These are phyloP conservation scores for Scolanthus callimorphus DNA, from an alignment of 92 coral and sea anemone genomes.

Conservation along the genomic window DNA sequence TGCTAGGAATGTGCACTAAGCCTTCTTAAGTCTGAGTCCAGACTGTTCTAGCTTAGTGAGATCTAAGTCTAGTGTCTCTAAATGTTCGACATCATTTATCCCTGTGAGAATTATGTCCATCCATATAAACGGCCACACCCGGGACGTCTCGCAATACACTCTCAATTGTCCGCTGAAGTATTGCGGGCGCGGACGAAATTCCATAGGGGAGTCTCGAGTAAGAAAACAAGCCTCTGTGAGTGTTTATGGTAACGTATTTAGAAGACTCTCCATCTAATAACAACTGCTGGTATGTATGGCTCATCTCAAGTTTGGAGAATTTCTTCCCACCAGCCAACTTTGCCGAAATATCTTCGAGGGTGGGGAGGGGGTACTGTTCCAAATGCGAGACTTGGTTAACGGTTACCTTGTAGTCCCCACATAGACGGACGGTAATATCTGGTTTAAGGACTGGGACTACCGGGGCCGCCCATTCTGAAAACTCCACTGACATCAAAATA, in stretches of 20 bases:
- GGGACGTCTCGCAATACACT: slow-evolving; percentile 2
- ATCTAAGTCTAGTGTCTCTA: background rate
- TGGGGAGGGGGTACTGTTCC: slow-evolving; percentile 65
- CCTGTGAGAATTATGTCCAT: slow-evolving; percentile 29
- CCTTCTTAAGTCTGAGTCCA: slow-evolving; percentile 29
- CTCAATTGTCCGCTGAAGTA: slow-evolving; percentile 19
- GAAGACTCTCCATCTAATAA: slow-evolving; percentile 20
- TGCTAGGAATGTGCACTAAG: slow-evolving; percentile 29
- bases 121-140: slow-evolving; percentile 24
- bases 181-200: slow-evolving; percentile 16
- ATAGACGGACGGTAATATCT: slow-evolving; percentile 42
- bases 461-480: slow-evolving; percentile 34
- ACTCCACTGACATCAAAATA: slow-evolving; percentile 26
- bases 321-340: slow-evolving; percentile 25
- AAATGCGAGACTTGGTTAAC: slow-evolving; percentile 48
- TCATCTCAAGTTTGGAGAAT: slow-evolving; percentile 26
- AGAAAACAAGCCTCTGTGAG: slow-evolving; percentile 13
- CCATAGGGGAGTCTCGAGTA: slow-evolving; percentile 15
- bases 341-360: slow-evolving; percentile 35
- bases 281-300: slow-evolving; percentile 45
- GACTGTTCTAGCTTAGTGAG: slow-evolving; percentile 26
- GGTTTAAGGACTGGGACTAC: slow-evolving; percentile 39
- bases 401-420: slow-evolving; percentile 53
- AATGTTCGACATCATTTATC: slow-evolving; percentile 24
- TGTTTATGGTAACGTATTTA: slow-evolving; percentile 24